Percentiles rank a stretch among this genome's conserved stretches.
Evolutionary conservation across 2,888 invertebrate genomes (phyloP).

Genomic region (Apamea anceps): DNA sequence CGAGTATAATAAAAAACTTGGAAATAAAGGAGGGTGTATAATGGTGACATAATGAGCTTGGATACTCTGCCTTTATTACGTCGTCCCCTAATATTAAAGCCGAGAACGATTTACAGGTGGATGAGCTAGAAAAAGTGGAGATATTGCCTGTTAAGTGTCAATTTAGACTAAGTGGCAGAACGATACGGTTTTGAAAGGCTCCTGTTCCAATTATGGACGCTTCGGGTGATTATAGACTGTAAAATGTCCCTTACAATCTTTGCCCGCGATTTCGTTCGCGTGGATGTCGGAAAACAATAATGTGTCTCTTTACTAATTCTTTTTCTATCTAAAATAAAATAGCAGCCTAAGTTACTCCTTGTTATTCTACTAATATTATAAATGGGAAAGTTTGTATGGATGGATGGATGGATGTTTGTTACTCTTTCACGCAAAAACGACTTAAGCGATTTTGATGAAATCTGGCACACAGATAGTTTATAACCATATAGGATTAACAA

Average conservation of each 20-base stretch:
- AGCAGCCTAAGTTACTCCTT: no score
- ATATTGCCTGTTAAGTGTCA: conserved; percentile 60
- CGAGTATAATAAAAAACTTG: conserved; percentile 78
- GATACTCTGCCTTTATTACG: conserved; percentile 72
- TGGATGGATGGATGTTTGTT: no score
- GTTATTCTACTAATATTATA: no score
- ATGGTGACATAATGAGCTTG: conserved; percentile 71
- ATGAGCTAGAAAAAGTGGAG: conserved; percentile 52
- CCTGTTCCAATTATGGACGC: conserved; percentile 20
- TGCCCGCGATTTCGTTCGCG: no score
- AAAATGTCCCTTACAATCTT: neutral
- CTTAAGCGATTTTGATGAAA: no score
- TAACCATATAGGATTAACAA: no score
- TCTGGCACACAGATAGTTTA: no score
- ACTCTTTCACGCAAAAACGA: no score
- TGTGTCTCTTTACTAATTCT: no score
- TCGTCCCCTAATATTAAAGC: conserved; percentile 64
- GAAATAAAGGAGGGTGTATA: conserved; percentile 68
- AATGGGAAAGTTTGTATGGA: no score
- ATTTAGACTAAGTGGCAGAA: conserved; percentile 38
- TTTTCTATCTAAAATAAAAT: no score
- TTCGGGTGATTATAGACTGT: neutral
- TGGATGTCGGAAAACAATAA: no score
- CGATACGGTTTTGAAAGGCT: conserved; percentile 23
- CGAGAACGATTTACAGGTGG: conserved; percentile 59